Evolutionary conservation across 2,888 invertebrate species (phyloP).

Genomic region (Silvanus unidentatus): DNA sequence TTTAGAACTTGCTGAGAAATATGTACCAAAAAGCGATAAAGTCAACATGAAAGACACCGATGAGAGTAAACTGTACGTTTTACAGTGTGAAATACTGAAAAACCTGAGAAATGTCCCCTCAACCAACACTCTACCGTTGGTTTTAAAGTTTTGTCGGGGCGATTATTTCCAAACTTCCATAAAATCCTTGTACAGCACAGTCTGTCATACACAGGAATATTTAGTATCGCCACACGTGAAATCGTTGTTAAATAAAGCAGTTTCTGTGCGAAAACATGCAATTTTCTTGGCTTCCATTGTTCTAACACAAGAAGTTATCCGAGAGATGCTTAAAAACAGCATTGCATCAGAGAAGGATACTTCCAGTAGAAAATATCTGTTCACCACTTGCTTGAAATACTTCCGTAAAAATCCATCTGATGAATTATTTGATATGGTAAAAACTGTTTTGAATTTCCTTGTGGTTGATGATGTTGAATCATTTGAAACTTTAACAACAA

Average conservation of each 20-base stretch:
- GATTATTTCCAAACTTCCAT: constrained; percentile 24
- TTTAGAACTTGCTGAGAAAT: constrained; percentile 14
- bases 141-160: constrained; percentile 21
- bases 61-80: constrained; percentile 15
- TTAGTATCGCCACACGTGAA: constrained; percentile 14
- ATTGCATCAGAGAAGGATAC: constrained; percentile 12
- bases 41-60: constrained; percentile 16
- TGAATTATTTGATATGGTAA: not conserved
- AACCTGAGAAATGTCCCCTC: constrained; percentile 12
- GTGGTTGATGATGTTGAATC: no score
- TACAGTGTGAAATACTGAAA: constrained; percentile 19
- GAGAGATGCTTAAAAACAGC: constrained; percentile 7
- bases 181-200: constrained; percentile 18
- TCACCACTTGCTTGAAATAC: constrained; percentile 21
- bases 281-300: constrained; percentile 20
- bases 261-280: constrained; percentile 26
- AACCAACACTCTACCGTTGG: constrained; percentile 14
- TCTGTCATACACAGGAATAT: constrained; percentile 22
- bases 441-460: no score
- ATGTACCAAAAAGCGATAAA: constrained; percentile 19
- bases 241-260: constrained; percentile 16
- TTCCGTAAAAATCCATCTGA: constrained; percentile 21
- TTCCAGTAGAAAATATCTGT: constrained; percentile 20
- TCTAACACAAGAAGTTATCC: constrained; percentile 12
- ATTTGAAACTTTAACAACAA: no score